A percentile compares a stretch with the other conserved stretches of the same genome.
Conservation (phyloP, 1,140 invertebrate species). For the Scylla paramamosain region DNA sequence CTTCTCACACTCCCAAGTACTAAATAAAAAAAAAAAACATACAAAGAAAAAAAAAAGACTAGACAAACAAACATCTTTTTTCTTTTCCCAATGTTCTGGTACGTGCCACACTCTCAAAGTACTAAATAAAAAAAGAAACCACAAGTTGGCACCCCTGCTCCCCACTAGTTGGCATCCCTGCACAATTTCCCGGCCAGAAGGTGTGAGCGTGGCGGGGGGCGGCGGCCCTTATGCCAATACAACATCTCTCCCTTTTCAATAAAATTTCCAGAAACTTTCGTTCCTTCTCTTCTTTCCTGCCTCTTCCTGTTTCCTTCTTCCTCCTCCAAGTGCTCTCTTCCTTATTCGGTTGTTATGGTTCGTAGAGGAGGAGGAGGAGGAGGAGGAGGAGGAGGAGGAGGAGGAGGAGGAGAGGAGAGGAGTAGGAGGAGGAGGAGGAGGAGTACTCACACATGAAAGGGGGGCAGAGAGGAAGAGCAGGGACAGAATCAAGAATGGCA, state of each 20-base stretch:
- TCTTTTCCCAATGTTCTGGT: too few relatives aligned
- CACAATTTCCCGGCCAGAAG: constrained; percentile 39
- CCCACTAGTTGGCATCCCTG: neutral
- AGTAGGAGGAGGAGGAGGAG: too few relatives aligned
- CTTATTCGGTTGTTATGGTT: too few relatives aligned
- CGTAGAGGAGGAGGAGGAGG: too few relatives aligned
- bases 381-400: too few relatives aligned
- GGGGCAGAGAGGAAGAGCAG: neutral
- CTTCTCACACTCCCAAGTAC: too few relatives aligned
- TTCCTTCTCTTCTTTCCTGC: neutral
- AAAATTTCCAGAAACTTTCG: constrained; percentile 3
- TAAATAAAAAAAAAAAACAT: too few relatives aligned
- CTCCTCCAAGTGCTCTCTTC: too few relatives aligned
- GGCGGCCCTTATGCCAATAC: neutral
- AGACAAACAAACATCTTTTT: too few relatives aligned
- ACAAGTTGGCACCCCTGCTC: neutral
- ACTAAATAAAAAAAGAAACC: neutral
- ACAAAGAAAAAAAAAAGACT: too few relatives aligned
- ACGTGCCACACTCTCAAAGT: too few relatives aligned
- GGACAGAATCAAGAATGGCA: neutral
- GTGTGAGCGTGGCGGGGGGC: neutral
- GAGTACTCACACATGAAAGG: neutral
- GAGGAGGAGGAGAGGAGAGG: too few relatives aligned
- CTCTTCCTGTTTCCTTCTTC: neutral
- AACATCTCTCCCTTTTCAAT: neutral